Evolutionary conservation across 1,140 invertebrate genomes (phyloP).

Genomic region (Acromyrmex heyeri): DNA sequence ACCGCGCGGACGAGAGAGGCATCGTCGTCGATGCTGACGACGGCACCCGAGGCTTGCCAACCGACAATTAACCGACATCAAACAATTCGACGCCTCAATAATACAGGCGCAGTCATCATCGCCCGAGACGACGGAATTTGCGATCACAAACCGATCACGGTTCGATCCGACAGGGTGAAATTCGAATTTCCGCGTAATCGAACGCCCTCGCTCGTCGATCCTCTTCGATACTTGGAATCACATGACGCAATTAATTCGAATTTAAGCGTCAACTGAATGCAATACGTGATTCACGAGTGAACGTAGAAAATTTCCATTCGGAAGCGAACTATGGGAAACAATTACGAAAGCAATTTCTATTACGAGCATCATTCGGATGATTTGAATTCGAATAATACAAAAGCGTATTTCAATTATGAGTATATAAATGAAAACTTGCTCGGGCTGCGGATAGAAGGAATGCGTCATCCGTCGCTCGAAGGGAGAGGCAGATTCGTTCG

Average conservation of each 20-base stretch:
- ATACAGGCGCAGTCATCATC: slow-evolving; percentile 25
- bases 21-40: slow-evolving; percentile 35
- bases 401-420: neutral
- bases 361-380: neutral
- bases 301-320: neutral
- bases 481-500: neutral
- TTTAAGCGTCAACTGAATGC: neutral
- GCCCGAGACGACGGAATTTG: slow-evolving; percentile 13
- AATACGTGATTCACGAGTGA: neutral
- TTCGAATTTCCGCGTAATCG: slow-evolving; percentile 23
- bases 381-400: neutral
- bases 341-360: neutral
- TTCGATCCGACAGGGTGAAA: neutral
- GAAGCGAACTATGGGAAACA: neutral
- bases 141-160: neutral
- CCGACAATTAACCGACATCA: slow-evolving; percentile 39
- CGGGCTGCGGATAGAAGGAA: neutral
- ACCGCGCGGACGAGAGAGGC: slow-evolving; percentile 56
- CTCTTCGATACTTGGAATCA: slow-evolving; percentile 35
- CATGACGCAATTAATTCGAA: slow-evolving; percentile 49
- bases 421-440: neutral
- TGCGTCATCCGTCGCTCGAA: no score
- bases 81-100: slow-evolving; percentile 52
- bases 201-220: neutral
- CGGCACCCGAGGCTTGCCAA: neutral